phyloP scores from a whole-genome alignment of 2,888 invertebrate species.

The Charanyca ferruginea region DNA sequence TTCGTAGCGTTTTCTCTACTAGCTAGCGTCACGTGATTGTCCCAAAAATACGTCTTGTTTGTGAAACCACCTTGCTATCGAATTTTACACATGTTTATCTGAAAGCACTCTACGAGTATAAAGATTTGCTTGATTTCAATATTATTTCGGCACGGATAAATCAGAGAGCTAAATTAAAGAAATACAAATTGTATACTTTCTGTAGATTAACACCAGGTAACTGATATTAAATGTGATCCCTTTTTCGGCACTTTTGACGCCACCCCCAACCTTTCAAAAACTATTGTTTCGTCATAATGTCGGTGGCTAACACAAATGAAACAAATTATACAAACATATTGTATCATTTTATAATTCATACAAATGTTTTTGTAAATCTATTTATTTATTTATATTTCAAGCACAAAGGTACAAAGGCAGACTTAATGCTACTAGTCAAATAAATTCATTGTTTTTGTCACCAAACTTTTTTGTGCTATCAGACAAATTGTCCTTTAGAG shows the following conservation, averaged over 20 bases:
- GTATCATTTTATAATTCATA: conserved; percentile 15
- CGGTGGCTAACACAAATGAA: conserved; percentile 26
- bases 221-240: conserved; percentile 14
- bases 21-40: neutral
- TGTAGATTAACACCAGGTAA: conserved; percentile 27
- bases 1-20: too few relatives aligned
- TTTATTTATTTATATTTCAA: neutral
- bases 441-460: too few relatives aligned
- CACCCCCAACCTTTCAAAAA: conserved; percentile 24
- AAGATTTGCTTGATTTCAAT: neutral
- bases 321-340: neutral
- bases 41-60: neutral
- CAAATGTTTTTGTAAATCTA: neutral
- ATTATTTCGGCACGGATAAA: neutral
- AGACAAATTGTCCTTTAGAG: neutral
- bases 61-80: neutral
- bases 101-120: neutral
- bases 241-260: conserved; percentile 21
- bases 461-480: too few relatives aligned
- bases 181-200: neutral
- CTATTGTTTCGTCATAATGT: conserved; percentile 49
- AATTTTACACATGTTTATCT: neutral
- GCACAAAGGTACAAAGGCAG: too few relatives aligned
- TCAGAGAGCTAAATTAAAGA: neutral
- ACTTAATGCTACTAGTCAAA: too few relatives aligned